A percentile compares a stretch with the other conserved stretches of the same genome.
Conservation (phyloP, 92 coral and sea anemone species). For the Phenganax stokvisi region DNA sequence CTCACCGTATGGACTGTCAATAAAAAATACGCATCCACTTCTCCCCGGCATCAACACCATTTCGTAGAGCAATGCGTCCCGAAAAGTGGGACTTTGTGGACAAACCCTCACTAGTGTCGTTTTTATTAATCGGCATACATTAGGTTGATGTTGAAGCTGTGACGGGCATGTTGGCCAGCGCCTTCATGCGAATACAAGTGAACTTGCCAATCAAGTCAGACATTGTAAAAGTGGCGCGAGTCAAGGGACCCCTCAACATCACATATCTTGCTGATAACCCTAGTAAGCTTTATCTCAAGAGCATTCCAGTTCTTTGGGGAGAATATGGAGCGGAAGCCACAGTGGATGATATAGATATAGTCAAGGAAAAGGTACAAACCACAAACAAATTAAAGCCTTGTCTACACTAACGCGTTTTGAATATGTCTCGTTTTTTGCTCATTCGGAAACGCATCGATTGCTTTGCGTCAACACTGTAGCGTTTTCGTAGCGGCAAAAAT, state of each 20-base stretch:
- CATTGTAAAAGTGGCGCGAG: slow-evolving; percentile 44
- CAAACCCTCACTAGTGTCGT: not conserved
- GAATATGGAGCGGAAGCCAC: slow-evolving; percentile 62
- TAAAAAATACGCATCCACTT: too few species aligned
- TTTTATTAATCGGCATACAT: not conserved
- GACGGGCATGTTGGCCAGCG: slow-evolving; percentile 59
- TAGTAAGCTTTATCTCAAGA: slow-evolving; percentile 22
- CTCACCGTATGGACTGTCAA: too few species aligned
- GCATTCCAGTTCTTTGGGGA: slow-evolving; percentile 68
- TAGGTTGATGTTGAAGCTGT: slow-evolving; percentile 82
- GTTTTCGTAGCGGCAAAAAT: too few species aligned
- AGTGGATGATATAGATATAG: slow-evolving; percentile 27
- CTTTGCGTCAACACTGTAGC: not conserved
- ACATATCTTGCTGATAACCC: slow-evolving; percentile 33
- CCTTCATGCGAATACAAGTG: slow-evolving; percentile 64
- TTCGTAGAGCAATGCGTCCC: not conserved
- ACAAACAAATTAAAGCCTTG: not conserved
- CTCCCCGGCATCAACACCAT: not conserved
- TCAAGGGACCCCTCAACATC: slow-evolving; percentile 47
- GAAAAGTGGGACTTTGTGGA: not conserved
- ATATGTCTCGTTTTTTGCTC: too few species aligned
- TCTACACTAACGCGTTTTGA: not conserved
- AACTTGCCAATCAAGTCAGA: slow-evolving; percentile 53
- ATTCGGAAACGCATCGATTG: not conserved
- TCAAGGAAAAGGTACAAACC: slow-evolving; percentile 44